phyloP scores from a whole-genome alignment of 2,113 vertebrate genomes.

The Chiloscyllium plagiosum region DNA sequence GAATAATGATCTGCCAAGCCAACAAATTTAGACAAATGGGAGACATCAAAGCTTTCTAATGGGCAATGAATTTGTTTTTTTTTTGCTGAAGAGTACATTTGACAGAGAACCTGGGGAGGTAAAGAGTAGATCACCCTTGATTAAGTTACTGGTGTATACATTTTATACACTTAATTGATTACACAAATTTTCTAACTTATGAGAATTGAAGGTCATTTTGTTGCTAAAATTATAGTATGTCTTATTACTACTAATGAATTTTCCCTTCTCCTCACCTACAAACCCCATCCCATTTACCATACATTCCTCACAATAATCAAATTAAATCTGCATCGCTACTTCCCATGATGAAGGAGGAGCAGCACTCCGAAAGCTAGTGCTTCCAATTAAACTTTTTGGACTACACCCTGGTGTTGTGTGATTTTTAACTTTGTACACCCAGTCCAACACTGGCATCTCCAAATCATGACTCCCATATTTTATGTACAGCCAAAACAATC shows the following conservation, averaged over 20 bases:
- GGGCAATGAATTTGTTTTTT: background rate
- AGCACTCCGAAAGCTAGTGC: no score
- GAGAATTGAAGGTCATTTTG: background rate
- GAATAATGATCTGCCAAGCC: conserved; percentile 8
- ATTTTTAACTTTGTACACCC: no score
- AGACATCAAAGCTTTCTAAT: background rate
- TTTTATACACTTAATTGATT: background rate
- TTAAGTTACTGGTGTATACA: background rate
- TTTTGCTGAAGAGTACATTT: background rate
- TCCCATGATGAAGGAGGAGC: no score
- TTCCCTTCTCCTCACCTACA: no score
- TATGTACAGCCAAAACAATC: no score
- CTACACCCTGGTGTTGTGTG: no score
- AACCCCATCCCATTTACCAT: no score
- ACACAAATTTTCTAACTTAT: background rate
- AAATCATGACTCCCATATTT: no score
- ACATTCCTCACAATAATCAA: background rate
- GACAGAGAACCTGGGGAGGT: background rate
- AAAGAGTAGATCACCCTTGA: background rate
- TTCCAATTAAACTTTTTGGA: no score
- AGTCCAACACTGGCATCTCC: no score
- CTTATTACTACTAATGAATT: background rate
- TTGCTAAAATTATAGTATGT: background rate
- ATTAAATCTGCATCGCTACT: no score
- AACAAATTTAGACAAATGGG: conserved; percentile 2